Conservation (phyloP, 2,888 invertebrate species). For the Drosophila koepferae region DNA sequence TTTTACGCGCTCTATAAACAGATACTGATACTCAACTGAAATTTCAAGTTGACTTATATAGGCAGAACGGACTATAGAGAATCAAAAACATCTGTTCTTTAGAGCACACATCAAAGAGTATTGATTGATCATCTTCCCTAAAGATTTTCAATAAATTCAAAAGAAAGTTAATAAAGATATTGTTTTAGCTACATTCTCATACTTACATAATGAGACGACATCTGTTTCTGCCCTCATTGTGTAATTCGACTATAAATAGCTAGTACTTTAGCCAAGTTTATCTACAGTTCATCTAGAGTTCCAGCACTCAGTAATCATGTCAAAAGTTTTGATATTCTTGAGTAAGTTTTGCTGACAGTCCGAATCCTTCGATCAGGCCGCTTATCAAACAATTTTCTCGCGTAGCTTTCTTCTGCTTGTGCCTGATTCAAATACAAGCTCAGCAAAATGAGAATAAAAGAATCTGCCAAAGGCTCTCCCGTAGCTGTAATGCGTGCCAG, state of each 20-base stretch:
- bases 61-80: slow-evolving; percentile 1
- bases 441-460: slow-evolving; percentile 8
- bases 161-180: background rate
- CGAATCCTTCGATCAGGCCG: background rate
- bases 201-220: background rate
- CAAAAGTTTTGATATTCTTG: slow-evolving; percentile 47
- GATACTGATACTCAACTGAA: slow-evolving; percentile 18
- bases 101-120: background rate
- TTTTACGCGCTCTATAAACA: slow-evolving; percentile 15
- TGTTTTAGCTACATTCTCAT: background rate
- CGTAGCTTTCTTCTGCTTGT: slow-evolving; percentile 45
- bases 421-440: slow-evolving; percentile 34
- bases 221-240: background rate
- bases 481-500: slow-evolving; percentile 27
- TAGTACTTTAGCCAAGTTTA: background rate
- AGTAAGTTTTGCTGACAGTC: slow-evolving; percentile 37
- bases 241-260: slow-evolving; percentile 38
- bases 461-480: slow-evolving; percentile 29
- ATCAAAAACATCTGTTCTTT: slow-evolving; percentile 20
- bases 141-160: background rate
- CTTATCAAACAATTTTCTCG: background rate
- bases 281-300: slow-evolving; percentile 1
- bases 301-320: slow-evolving; percentile 38
- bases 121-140: background rate
- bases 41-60: slow-evolving; percentile 30